phyloP scores from a whole-genome alignment of 2,888 invertebrate species.

The Eulithis testata region DNA sequence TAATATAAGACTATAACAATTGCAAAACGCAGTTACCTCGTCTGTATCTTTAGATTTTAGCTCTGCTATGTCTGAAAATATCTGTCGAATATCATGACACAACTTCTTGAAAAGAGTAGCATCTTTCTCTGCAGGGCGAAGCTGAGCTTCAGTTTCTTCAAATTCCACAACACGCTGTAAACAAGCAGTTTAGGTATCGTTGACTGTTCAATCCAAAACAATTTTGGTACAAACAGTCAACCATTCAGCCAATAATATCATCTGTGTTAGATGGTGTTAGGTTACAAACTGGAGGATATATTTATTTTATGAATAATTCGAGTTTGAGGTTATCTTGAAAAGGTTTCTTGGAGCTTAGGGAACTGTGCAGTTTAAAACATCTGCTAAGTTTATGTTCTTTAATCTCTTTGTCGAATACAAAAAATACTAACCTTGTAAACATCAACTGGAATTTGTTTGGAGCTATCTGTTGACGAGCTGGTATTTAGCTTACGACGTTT shows the following conservation, averaged over 20 bases:
- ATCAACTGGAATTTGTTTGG: conserved; percentile 80
- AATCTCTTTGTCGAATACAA: neutral
- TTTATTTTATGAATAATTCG: too few relatives aligned
- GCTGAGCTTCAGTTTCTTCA: conserved; percentile 90
- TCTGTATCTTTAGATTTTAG: conserved; percentile 85
- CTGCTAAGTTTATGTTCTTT: too few relatives aligned
- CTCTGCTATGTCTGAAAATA: conserved; percentile 88
- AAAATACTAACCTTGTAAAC: conserved; percentile 83
- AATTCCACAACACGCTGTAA: conserved; percentile 87
- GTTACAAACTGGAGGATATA: too few relatives aligned
- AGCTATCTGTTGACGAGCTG: conserved; percentile 61
- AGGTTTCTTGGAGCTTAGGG: too few relatives aligned
- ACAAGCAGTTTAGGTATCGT: neutral
- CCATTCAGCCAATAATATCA: too few relatives aligned
- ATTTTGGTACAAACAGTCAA: too few relatives aligned
- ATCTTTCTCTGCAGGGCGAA: conserved; percentile 87
- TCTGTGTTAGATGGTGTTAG: too few relatives aligned
- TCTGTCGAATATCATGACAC: conserved; percentile 88
- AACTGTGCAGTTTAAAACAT: too few relatives aligned
- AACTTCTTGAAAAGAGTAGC: conserved; percentile 87
- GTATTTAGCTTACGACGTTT: conserved; percentile 83
- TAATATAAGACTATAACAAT: neutral
- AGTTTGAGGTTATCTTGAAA: too few relatives aligned
- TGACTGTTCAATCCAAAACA: too few relatives aligned
- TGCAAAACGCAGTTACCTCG: conserved; percentile 72